Conservation (phyloP, 1,140 invertebrate species). For the Pseudomyrmex sp. region DNA sequence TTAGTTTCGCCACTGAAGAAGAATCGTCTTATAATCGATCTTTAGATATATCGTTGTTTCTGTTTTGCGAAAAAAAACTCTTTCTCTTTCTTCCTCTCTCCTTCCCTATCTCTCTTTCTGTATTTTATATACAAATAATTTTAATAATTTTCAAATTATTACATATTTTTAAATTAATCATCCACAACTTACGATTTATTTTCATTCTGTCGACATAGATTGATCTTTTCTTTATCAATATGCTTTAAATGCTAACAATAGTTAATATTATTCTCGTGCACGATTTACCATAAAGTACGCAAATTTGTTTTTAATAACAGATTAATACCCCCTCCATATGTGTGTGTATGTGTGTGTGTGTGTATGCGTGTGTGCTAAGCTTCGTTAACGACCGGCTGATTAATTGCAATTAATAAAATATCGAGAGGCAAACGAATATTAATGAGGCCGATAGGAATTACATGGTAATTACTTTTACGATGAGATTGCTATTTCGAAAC, state of each 20-base stretch:
- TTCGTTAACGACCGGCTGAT: slow-evolving; percentile 3
- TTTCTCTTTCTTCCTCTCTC: too few relatives aligned
- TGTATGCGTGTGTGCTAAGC: too few relatives aligned
- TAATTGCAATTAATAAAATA: slow-evolving; percentile 47
- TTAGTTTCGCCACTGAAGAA: background rate
- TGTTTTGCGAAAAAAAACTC: too few relatives aligned
- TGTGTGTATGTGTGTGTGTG: background rate
- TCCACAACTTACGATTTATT: background rate
- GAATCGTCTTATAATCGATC: slow-evolving; percentile 44
- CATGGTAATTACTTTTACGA: slow-evolving; percentile 27
- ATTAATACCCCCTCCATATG: background rate
- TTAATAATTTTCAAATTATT: slow-evolving; percentile 10
- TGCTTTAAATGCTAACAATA: background rate
- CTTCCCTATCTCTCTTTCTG: too few relatives aligned
- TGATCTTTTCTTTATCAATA: background rate
- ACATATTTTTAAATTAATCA: background rate
- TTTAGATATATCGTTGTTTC: slow-evolving; percentile 35
- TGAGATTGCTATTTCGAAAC: slow-evolving; percentile 6
- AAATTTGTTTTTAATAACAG: slow-evolving; percentile 39
- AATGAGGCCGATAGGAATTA: slow-evolving; percentile 14
- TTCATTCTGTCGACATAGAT: slow-evolving; percentile 2
- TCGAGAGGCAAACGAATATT: slow-evolving; percentile 40
- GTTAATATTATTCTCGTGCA: slow-evolving; percentile 4
- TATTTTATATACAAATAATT: background rate
- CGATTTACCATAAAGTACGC: slow-evolving; percentile 16